Conservation (phyloP, 2,888 invertebrate genomes). For the Orthonychiurus folsomi region DNA sequence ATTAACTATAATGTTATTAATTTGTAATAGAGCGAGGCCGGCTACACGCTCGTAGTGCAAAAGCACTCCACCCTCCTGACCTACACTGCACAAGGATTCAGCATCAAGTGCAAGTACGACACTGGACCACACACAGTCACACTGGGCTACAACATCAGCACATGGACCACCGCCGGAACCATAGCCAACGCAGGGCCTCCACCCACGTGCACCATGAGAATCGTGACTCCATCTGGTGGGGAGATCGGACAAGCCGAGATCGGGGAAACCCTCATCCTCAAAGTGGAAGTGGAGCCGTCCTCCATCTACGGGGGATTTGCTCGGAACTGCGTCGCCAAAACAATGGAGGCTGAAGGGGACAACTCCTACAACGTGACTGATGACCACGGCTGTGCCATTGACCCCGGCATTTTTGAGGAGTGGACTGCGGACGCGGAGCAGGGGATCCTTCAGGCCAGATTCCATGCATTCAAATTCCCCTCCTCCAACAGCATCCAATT, state of each 20-base stretch:
- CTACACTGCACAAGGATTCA: constrained; percentile 88
- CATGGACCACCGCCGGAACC: constrained; percentile 88
- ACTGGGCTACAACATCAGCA: constrained; percentile 85
- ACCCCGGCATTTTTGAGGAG: constrained; percentile 83
- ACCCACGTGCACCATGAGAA: constrained; percentile 83
- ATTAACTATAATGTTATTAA: constrained; percentile 45
- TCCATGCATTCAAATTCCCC: constrained; percentile 91
- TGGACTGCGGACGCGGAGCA: constrained; percentile 82
- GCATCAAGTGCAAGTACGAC: constrained; percentile 92
- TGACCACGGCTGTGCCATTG: constrained; percentile 86
- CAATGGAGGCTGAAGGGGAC: constrained; percentile 76
- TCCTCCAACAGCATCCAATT: constrained; percentile 87
- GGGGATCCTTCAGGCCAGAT: constrained; percentile 73
- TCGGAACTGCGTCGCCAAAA: constrained; percentile 83
- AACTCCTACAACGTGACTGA: constrained; percentile 88
- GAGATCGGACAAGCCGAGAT: constrained; percentile 87
- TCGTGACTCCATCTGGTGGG: constrained; percentile 74
- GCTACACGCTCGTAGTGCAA: constrained; percentile 88
- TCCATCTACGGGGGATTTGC: constrained; percentile 91
- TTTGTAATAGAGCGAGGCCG: constrained; percentile 71
- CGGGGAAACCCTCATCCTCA: constrained; percentile 75
- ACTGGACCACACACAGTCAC: constrained; percentile 79
- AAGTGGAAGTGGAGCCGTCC: constrained; percentile 72
- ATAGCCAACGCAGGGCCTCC: constrained; percentile 92
- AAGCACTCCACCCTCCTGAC: constrained; percentile 93